phyloP scores from a whole-genome alignment of 2,113 vertebrate species.

The Anguilla rostrata region DNA sequence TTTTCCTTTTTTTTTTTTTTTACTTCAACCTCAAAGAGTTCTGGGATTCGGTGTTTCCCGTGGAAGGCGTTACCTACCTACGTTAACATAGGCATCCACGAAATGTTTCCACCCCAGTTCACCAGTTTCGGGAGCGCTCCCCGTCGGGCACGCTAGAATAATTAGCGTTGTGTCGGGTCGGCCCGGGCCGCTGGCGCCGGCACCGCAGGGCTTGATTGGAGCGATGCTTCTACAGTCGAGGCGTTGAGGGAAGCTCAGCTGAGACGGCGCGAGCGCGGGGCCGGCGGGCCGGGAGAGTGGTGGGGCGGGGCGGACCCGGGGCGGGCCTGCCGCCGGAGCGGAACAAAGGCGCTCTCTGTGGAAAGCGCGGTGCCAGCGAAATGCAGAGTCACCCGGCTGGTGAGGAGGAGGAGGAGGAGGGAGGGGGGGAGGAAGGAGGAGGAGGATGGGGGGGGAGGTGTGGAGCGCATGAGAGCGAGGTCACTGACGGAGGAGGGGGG shows the following conservation, averaged over 20 bases:
- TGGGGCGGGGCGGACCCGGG: background rate
- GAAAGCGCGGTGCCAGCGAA: slow-evolving; percentile 41
- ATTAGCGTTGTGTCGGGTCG: background rate
- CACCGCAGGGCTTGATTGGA: background rate
- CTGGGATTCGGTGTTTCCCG: no score
- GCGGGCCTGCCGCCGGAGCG: slow-evolving; percentile 41
- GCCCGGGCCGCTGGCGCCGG: no score
- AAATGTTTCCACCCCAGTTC: background rate
- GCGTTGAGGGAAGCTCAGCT: slow-evolving; percentile 2
- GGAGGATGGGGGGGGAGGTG: background rate
- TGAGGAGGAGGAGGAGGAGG: background rate
- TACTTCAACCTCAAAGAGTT: no score
- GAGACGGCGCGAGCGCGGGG: slow-evolving; percentile 27
- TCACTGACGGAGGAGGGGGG: background rate
- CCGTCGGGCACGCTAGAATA: background rate
- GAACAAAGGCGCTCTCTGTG: slow-evolving; percentile 28
- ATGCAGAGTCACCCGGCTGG: slow-evolving; percentile 46
- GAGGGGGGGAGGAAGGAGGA: background rate
- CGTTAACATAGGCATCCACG: background rate
- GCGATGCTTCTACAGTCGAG: background rate
- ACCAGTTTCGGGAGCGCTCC: background rate
- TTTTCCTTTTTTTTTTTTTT: no score
- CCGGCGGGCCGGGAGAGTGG: background rate
- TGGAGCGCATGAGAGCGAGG: background rate
- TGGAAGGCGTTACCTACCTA: background rate